Percentiles rank a stretch among this genome's conserved stretches.
These are phyloP conservation scores for Crypturellus undulatus DNA, from an alignment of 2,113 vertebrate genomes.

Conservation along the genomic window DNA sequence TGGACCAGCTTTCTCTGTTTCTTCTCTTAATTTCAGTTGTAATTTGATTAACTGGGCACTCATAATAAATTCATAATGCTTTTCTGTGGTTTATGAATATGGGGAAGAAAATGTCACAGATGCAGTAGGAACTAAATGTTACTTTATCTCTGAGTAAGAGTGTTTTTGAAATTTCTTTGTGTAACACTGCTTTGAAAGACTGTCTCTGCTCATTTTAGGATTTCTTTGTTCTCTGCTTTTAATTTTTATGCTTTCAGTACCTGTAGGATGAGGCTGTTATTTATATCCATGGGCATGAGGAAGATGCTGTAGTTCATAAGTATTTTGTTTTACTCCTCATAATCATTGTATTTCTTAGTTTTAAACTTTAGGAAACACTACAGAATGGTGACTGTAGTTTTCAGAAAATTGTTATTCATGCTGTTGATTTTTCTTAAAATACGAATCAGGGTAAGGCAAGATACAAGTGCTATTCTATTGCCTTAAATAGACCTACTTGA, in stretches of 20 bases:
- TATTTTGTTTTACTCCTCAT: not conserved
- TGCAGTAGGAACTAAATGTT: conserved; percentile 32
- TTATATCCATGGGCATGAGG: not conserved
- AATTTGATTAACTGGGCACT: conserved; percentile 40
- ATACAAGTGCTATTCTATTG: not conserved
- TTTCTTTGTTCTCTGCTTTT: conserved; percentile 58
- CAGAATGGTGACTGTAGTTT: not conserved
- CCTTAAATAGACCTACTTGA: not conserved
- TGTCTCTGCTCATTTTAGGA: conserved; percentile 35
- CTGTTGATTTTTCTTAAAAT: not conserved
- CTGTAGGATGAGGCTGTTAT: conserved; percentile 6
- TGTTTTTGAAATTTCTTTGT: conserved; percentile 43
- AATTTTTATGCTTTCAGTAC: conserved; percentile 11
- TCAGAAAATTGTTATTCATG: not conserved
- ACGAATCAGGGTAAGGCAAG: not conserved
- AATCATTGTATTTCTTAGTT: not conserved
- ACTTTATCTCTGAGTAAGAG: conserved; percentile 45
- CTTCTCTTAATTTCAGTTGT: conserved; percentile 25
- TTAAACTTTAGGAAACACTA: not conserved
- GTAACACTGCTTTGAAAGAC: conserved; percentile 47
- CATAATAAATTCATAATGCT: conserved; percentile 38
- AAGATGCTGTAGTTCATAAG: not conserved
- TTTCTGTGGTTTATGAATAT: not conserved
- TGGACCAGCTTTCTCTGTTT: not conserved
- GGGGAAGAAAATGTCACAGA: conserved; percentile 17